Conservation (phyloP, 2,113 vertebrate genomes). For the Trachemys scripta region DNA sequence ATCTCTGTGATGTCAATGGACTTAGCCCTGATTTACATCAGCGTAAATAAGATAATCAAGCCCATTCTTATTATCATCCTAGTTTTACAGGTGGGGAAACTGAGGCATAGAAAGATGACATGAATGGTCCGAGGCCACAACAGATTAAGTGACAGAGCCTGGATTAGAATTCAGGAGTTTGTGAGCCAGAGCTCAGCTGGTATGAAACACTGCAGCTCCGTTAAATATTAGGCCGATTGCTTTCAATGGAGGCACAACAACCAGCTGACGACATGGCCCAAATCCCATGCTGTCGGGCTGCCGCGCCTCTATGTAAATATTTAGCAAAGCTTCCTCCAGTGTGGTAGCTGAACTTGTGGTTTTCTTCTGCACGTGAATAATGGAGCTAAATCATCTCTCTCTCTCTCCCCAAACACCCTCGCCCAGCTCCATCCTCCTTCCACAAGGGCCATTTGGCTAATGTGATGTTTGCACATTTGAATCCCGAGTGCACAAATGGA, state of each 20-base stretch:
- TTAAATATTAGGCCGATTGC: accelerated
- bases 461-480: not conserved
- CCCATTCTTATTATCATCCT: not conserved
- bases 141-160: not conserved
- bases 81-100: not conserved
- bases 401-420: not conserved
- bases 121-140: not conserved
- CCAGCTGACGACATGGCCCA: accelerated
- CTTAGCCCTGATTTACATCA: not conserved
- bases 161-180: not conserved
- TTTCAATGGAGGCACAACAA: not conserved
- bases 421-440: not conserved
- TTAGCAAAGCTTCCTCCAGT: accelerated
- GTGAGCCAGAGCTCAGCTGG: not conserved
- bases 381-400: not conserved
- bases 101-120: not conserved
- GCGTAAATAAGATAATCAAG: not conserved
- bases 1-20: not conserved
- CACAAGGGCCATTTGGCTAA: conserved; percentile 6
- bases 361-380: not conserved
- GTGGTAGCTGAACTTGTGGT: not conserved
- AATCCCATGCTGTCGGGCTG: accelerated
- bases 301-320: not conserved
- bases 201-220: not conserved
- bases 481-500: not conserved